phyloP scores from a whole-genome alignment of 2,797 vertebrate species.

The Pipistrellus nathusii region DNA sequence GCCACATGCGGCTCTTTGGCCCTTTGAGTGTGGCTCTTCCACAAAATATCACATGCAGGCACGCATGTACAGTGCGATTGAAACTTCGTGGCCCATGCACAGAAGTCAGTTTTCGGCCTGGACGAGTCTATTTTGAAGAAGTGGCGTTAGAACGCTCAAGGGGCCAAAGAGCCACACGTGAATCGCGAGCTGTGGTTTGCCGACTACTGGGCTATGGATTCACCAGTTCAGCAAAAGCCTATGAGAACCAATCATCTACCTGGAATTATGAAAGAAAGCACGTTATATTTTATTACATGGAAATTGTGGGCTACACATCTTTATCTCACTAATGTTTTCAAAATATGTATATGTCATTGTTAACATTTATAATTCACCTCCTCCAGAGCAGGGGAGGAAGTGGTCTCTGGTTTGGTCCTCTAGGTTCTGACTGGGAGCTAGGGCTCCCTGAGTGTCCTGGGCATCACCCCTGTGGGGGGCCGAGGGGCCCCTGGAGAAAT shows the following conservation, averaged over 20 bases:
- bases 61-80: no score
- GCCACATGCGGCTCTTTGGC: no score
- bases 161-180: no score
- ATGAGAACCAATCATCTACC: rapidly evolving
- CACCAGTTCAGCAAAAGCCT: neutral
- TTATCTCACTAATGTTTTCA: neutral
- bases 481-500: neutral
- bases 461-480: neutral
- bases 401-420: neutral
- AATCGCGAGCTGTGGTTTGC: no score
- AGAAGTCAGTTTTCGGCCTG: no score
- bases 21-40: no score
- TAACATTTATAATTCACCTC: neutral
- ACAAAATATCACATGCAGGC: no score
- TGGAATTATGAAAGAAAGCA: no score
- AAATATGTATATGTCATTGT: neutral
- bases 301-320: neutral
- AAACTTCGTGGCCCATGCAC: no score
- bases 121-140: no score
- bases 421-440: neutral
- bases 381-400: rapidly evolving
- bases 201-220: no score
- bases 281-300: rapidly evolving
- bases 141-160: no score
- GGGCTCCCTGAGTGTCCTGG: neutral